These are phyloP conservation scores for Trisateles emortualis DNA, from an alignment of 2,888 invertebrate genomes.

Conservation along the genomic window DNA sequence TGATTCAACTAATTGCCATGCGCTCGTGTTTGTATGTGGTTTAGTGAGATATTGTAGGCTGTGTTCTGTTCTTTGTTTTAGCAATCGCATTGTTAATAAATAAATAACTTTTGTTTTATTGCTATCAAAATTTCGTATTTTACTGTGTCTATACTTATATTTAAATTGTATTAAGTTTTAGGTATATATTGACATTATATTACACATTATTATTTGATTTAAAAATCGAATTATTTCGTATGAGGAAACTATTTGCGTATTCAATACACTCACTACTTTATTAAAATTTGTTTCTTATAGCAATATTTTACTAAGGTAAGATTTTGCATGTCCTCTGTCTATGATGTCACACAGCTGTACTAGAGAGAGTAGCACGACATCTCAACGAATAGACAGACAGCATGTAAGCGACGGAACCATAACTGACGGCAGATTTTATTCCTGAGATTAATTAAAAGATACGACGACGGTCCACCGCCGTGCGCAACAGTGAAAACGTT, in stretches of 20 bases:
- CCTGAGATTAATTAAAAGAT: conserved; percentile 85
- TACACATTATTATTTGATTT: too few species aligned
- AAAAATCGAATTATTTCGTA: too few species aligned
- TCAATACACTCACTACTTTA: too few species aligned
- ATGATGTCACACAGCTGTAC: conserved; percentile 6
- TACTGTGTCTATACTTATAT: too few species aligned
- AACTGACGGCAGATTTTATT: conserved; percentile 77
- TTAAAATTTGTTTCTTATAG: too few species aligned
- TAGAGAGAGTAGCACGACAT: conserved; percentile 54
- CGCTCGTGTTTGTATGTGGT: not conserved
- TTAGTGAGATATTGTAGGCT: not conserved
- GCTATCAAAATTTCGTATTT: too few species aligned
- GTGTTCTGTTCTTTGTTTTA: not conserved
- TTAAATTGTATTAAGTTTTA: too few species aligned
- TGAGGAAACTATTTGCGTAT: too few species aligned
- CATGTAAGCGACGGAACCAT: conserved; percentile 70
- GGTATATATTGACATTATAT: too few species aligned
- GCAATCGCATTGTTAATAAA: too few species aligned
- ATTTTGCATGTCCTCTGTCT: not conserved
- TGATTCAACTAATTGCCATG: conserved; percentile 43
- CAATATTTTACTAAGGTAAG: too few species aligned
- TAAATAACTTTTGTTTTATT: too few species aligned
- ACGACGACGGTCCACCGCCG: conserved; percentile 62
- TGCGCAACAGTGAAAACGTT: conserved; percentile 75
- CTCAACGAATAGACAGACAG: conserved; percentile 57